Conservation (phyloP, 2,113 vertebrate genomes). For the Eleginops maclovinus region DNA sequence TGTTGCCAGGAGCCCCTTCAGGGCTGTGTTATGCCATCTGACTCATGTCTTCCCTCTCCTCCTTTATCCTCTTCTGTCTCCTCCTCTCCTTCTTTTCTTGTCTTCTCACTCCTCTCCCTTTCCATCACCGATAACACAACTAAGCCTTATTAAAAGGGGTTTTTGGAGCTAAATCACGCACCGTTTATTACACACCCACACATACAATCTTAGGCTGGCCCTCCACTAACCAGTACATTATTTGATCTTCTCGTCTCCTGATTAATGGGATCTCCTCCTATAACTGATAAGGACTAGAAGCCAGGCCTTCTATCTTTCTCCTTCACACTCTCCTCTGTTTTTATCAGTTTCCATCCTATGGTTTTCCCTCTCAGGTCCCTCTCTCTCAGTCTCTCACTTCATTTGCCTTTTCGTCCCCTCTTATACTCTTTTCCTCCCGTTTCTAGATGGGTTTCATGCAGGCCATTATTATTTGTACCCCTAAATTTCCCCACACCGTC, state of each 20-base stretch:
- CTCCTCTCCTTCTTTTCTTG: conserved; percentile 16
- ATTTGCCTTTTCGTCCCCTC: conserved; percentile 21
- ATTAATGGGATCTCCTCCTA: conserved; percentile 70
- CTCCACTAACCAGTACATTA: conserved; percentile 54
- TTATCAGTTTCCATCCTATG: conserved; percentile 24
- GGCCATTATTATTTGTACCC: conserved; percentile 38
- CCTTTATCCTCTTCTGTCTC: not conserved
- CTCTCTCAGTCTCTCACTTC: not conserved
- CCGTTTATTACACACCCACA: conserved; percentile 46
- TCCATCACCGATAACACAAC: conserved; percentile 52
- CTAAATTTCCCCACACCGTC: conserved; percentile 34
- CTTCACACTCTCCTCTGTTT: conserved; percentile 51
- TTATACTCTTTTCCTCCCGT: not conserved
- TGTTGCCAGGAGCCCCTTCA: not conserved
- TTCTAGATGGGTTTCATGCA: conserved; percentile 15
- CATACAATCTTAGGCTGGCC: conserved; percentile 9
- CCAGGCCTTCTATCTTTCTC: conserved; percentile 52
- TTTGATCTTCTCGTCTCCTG: conserved; percentile 65
- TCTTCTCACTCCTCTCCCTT: conserved; percentile 18
- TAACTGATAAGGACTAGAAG: conserved; percentile 52
- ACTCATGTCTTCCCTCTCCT: conserved; percentile 5
- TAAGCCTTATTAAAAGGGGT: conserved; percentile 53
- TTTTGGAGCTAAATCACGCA: conserved; percentile 36
- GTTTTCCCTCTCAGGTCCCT: conserved; percentile 22
- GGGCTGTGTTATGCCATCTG: not conserved